phyloP scores from a whole-genome alignment of 2,113 vertebrate genomes.

The Butastur rufipennis region DNA sequence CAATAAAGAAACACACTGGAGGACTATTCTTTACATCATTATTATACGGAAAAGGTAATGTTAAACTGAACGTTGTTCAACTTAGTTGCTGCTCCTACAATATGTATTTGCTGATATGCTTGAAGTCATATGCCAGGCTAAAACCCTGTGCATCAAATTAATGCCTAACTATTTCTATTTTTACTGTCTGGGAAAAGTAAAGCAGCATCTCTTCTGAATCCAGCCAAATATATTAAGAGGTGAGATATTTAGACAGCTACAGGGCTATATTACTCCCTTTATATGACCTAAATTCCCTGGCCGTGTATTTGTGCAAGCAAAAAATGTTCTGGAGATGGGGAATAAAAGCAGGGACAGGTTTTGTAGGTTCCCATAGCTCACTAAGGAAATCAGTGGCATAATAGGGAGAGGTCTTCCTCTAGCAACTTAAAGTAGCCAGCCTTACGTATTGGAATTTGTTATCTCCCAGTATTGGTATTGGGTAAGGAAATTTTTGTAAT shows the following conservation, averaged over 20 bases:
- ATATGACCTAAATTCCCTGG: neutral
- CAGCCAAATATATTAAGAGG: neutral
- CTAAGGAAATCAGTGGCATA: neutral
- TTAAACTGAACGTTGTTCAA: neutral
- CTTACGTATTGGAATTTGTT: neutral
- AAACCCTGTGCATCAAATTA: neutral
- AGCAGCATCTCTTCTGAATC: neutral
- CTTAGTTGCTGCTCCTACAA: neutral
- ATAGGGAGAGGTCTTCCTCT: neutral
- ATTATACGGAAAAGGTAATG: neutral
- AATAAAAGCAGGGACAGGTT: neutral
- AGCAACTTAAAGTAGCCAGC: neutral
- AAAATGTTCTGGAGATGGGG: neutral
- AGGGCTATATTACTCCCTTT: neutral
- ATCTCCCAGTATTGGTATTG: neutral
- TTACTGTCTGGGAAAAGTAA: neutral
- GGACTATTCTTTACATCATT: neutral
- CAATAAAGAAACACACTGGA: neutral
- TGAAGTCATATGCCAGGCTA: neutral
- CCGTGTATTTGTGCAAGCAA: neutral
- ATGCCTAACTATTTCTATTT: neutral
- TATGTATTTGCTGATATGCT: neutral
- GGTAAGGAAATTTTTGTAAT: neutral
- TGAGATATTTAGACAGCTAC: neutral
- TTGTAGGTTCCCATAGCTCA: neutral